Conservation (phyloP, 2,113 vertebrate genomes). For the Potamarius usumacintae region DNA sequence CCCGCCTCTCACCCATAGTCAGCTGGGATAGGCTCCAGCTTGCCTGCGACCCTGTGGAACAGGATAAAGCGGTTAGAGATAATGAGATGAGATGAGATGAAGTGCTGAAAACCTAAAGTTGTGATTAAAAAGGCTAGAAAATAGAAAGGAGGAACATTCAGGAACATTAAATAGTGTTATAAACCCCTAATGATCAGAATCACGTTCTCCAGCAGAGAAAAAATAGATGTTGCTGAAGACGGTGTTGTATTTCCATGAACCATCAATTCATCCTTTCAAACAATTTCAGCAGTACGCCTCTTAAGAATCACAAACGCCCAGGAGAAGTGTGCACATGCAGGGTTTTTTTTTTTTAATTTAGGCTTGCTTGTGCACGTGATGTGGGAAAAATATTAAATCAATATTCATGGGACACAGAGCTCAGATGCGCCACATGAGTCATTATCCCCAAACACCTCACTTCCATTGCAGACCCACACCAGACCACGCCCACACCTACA, state of each 20-base stretch:
- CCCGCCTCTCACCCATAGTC: too few species aligned
- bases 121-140: neutral
- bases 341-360: neutral
- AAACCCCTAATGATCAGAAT: neutral
- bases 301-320: neutral
- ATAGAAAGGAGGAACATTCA: neutral
- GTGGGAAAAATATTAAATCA: neutral
- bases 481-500: neutral
- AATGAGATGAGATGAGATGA: too few species aligned
- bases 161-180: neutral
- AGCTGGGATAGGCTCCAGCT: too few species aligned
- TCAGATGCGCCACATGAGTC: neutral
- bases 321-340: neutral
- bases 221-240: constrained; percentile 1
- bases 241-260: constrained; percentile 6
- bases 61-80: too few species aligned
- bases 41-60: too few species aligned
- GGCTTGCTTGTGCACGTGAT: neutral
- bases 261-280: constrained; percentile 21
- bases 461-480: neutral
- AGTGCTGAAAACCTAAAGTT: neutral
- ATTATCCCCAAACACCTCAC: neutral
- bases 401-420: neutral
- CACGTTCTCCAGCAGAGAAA: constrained; percentile 1
- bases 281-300: neutral